These are phyloP conservation scores for Morinoia aosen DNA, from an alignment of 2,888 invertebrate species.

Conservation along the genomic window DNA sequence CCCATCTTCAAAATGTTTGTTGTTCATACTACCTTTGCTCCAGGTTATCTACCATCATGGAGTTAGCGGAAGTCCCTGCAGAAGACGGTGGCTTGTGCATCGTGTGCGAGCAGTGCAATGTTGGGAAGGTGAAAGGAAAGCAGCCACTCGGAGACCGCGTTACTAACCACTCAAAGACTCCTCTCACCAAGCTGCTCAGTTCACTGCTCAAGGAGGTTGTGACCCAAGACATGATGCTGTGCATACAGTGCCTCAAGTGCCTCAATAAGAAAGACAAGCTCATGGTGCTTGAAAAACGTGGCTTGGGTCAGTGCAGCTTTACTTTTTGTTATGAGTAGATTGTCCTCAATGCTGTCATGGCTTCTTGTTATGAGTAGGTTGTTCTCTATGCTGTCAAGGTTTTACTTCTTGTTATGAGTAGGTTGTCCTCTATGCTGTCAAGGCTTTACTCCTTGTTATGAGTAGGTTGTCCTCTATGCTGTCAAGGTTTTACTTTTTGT, in stretches of 20 bases:
- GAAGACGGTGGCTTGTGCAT: background rate
- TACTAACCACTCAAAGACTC: background rate
- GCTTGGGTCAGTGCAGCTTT: background rate
- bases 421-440: too few relatives aligned
- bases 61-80: background rate
- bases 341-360: too few relatives aligned
- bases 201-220: background rate
- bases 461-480: too few relatives aligned
- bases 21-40: background rate
- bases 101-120: constrained; percentile 35
- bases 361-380: too few relatives aligned
- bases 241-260: background rate
- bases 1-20: background rate
- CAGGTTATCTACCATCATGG: background rate
- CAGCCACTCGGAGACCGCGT: background rate
- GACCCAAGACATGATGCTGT: constrained; percentile 12
- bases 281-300: background rate
- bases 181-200: constrained; percentile 16
- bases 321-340: too few relatives aligned
- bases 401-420: too few relatives aligned
- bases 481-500: too few relatives aligned
- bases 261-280: constrained; percentile 27
- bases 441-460: too few relatives aligned
- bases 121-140: background rate
- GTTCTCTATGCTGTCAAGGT: too few relatives aligned